Evolutionary conservation across 2,797 vertebrate species (phyloP).

Genomic region (Chromobotia macracanthus): DNA sequence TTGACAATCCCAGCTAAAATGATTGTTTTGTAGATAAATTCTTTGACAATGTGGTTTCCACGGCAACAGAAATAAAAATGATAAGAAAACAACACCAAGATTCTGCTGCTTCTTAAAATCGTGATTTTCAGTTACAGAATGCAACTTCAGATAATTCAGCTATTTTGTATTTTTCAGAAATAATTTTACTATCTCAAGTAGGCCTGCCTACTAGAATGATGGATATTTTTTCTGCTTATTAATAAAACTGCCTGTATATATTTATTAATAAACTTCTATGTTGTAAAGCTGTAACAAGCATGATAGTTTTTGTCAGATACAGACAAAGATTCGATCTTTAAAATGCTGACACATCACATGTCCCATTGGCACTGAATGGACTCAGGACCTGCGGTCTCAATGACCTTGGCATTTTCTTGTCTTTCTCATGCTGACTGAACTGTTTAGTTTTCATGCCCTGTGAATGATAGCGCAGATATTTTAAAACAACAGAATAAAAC

Average conservation of each 20-base stretch:
- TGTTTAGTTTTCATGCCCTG: not conserved
- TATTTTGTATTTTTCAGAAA: not conserved
- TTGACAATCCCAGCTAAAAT: conserved; percentile 65
- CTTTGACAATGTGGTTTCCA: not conserved
- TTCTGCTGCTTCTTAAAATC: not conserved
- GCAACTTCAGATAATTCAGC: not conserved
- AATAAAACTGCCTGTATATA: conserved; percentile 2
- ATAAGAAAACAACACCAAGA: not conserved
- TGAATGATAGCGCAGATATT: not conserved
- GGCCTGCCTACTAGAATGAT: not conserved
- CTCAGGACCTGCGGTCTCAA: not conserved
- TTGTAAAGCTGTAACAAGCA: not conserved
- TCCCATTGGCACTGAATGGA: not conserved
- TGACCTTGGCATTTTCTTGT: not conserved
- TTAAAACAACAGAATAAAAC: no score
- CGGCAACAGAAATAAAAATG: not conserved
- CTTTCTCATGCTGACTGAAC: not conserved
- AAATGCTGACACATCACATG: not conserved
- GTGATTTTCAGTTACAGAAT: not conserved
- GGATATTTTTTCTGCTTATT: not conserved
- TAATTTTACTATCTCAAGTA: not conserved
- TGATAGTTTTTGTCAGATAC: not conserved
- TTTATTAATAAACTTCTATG: not conserved
- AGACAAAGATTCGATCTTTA: not conserved
- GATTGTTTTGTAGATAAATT: no score